phyloP scores from a whole-genome alignment of 2,888 invertebrate species.

The Mythimna vitellina region DNA sequence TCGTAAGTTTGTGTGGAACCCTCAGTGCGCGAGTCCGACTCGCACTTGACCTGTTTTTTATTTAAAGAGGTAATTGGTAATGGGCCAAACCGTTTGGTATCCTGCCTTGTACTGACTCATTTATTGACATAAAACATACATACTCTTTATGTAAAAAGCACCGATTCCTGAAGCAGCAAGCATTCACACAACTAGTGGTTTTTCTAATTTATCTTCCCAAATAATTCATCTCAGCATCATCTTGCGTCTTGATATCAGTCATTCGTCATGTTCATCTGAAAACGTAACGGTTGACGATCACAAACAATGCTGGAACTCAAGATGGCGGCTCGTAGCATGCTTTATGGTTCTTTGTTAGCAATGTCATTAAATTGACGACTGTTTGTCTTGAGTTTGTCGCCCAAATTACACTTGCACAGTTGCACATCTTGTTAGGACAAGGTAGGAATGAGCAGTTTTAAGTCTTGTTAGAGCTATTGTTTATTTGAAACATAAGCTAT shows the following conservation, averaged over 20 bases:
- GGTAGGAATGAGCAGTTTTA: constrained; percentile 1
- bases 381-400: constrained; percentile 47
- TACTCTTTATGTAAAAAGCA: too few relatives aligned
- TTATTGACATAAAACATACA: too few relatives aligned
- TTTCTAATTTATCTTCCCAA: background rate
- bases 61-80: too few relatives aligned
- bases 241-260: constrained; percentile 1
- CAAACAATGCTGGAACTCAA: constrained; percentile 58
- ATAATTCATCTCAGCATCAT: constrained; percentile 12
- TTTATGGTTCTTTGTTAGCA: constrained; percentile 63
- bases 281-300: constrained; percentile 55
- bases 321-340: constrained; percentile 47
- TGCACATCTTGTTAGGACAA: constrained; percentile 20
- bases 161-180: too few relatives aligned
- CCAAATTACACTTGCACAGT: constrained; percentile 45
- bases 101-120: too few relatives aligned
- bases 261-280: constrained; percentile 38
- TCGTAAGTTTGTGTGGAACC: too few relatives aligned
- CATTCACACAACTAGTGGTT: background rate
- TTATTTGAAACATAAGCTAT: background rate
- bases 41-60: too few relatives aligned
- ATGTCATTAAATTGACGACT: constrained; percentile 45
- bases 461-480: background rate
- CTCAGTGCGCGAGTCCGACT: too few relatives aligned
- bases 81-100: too few relatives aligned